phyloP scores from a whole-genome alignment of 30 jellyfish, hydroid and myxozoan species.

The Turritopsis dohrnii region DNA sequence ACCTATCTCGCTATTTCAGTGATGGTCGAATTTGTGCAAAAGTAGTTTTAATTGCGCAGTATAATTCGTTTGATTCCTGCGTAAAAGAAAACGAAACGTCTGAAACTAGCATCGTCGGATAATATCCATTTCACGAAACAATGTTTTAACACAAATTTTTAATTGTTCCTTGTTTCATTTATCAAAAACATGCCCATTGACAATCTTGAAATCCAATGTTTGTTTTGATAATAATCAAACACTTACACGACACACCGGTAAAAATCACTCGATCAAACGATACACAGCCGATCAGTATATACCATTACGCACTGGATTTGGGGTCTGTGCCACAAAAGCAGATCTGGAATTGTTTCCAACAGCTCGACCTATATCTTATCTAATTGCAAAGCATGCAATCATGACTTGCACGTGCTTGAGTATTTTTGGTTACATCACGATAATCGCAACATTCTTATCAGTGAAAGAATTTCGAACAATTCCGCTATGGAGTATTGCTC shows the following conservation, averaged over 20 bases:
- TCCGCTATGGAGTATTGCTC: background rate
- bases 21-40: background rate
- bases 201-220: background rate
- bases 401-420: background rate
- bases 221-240: background rate
- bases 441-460: background rate
- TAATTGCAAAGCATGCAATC: background rate
- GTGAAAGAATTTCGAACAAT: conserved; percentile 1
- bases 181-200: background rate
- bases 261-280: background rate
- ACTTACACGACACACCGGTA: background rate
- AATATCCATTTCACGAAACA: background rate
- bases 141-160: background rate
- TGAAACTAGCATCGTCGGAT: background rate
- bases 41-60: background rate
- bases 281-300: background rate
- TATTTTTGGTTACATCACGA: background rate
- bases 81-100: background rate
- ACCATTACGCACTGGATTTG: background rate
- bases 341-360: background rate
- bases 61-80: background rate
- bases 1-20: background rate
- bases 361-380: background rate
- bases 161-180: background rate
- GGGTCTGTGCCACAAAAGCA: background rate